Evolutionary conservation across 1,140 invertebrate species (phyloP).

Genomic region (Leptonema lineaticorne): DNA sequence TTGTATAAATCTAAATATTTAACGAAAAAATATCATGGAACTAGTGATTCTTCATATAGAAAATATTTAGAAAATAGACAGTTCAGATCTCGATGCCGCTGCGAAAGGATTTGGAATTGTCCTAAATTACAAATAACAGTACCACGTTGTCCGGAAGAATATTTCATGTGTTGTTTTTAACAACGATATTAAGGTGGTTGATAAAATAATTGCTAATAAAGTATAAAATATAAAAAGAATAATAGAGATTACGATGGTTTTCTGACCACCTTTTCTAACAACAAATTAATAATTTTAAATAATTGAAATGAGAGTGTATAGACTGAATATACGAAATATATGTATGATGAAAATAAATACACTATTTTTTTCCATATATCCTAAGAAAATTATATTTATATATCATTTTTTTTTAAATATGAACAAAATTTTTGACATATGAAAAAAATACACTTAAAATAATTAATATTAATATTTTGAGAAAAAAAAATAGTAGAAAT

Average conservation of each 20-base stretch:
- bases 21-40: conserved; percentile 32
- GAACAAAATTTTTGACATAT: too few relatives aligned
- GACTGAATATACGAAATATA: background rate
- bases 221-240: conserved; percentile 14
- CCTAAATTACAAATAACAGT: conserved; percentile 53
- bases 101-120: conserved; percentile 55
- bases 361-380: too few relatives aligned
- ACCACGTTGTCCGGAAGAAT: conserved; percentile 53
- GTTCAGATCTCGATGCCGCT: conserved; percentile 50
- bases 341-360: too few relatives aligned
- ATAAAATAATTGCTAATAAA: too few relatives aligned
- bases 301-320: background rate
- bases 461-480: too few relatives aligned
- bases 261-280: background rate
- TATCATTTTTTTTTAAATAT: too few relatives aligned
- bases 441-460: too few relatives aligned
- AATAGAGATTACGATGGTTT: background rate
- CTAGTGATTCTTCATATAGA: conserved; percentile 31
- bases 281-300: too few relatives aligned
- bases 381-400: too few relatives aligned
- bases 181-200: background rate
- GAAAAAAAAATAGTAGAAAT: too few relatives aligned
- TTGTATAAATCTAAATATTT: conserved; percentile 23
- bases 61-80: conserved; percentile 38
- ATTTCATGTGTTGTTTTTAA: conserved; percentile 54